Base-by-base conservation (phyloP, 2,888 invertebrate genomes). In the Lasioglossum leucozonium region DNA sequence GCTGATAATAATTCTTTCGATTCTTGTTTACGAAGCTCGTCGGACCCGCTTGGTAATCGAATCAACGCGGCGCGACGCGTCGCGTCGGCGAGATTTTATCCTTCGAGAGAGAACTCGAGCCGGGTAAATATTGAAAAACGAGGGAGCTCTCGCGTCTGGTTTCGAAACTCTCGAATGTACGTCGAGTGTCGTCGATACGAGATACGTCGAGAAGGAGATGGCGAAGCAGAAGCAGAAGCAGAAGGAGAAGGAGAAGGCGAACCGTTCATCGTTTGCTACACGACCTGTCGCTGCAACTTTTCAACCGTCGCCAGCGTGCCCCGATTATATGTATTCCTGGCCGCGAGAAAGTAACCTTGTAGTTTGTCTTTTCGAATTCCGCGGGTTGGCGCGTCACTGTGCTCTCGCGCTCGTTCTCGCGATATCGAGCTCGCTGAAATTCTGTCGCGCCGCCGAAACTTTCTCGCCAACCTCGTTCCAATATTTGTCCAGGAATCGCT, bases 71-170 rank as follows among this genome's bases (percentile, higher is more conserved):
- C n/a, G 51, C 69, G 40, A 42, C 80, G n/a, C 62, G 55, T n/a
- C n/a, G 51, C 69, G 40, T 42, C 5, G 26, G 22, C 67, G 30
- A n/a, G 67, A 74, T 65, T 79, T 74, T 40, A 37, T 74, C 34
- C 44, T 16, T 37, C 44, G 40, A 34, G 47, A 34, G 47, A 16
- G 3, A 26, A 37, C 47, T 37, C 67, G 8, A 65, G 44, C 26
- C 44, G 58, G 47, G 65, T 65, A 79, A 79, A 74, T 72, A 74
- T 79, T 67, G 79, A 79, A 79, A 67, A 79, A 42, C 40, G 30
- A 26, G 30, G 16, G 44, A 16, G 26, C 47, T 55, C 34, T 44
- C n/a, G 22, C 34, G 26, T 67, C 47, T 51, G 77, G 77, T 40
- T 76, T 62, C 18, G 65, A 65, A 65, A 34, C 65, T 65, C 65